Base-by-base conservation (phyloP, 2,113 vertebrate genomes). In the Bothrops jararaca region DNA sequence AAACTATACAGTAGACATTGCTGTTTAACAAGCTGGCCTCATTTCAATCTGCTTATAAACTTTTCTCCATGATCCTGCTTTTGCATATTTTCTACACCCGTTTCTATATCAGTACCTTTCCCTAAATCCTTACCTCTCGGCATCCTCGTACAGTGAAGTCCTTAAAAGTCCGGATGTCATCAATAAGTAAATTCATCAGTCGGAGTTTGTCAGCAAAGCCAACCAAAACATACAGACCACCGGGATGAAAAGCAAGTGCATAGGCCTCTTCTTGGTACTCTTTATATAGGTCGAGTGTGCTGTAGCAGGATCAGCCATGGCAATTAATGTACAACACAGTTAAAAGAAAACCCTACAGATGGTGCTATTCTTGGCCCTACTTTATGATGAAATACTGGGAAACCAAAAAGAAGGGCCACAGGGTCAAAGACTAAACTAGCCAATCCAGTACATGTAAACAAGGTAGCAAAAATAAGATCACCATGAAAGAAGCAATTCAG, bases 171-270 rank as follows among this genome's bases (percentile, higher is more conserved):
- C 97, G 96, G 93, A 99, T 98, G 95, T 99, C 99, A 86, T 99
- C 98, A 22, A 99, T 98, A 5, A 99, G 97, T 20, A 99, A 97
- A 93, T 98, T 99, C 98, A 99, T 98, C 90, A 99, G 97, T 48
- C 98, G 96, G 2, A 99, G 98, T 95, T 99, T 99, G 97, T 99
- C 98, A 87, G 98, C 97, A 96, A 99, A 99, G 15, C 99, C 99
- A 94, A 98, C 98, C 91, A 99, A 97, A 90, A 99, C 94, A 92
- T 97, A 99, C 92, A 99, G 97, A 22, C 99, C 99, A 2, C 97
- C 98, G n/a, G 99, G 99, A 88, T 99, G 99, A 92, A 99, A 97
- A 85, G 99, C 97, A 80, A 99, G 92, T 1, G 99, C 96, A 94
- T 98, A 96, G 0, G 98, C 98, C 93, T 99, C 98, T 94, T 99